Conservation (phyloP, 2,797 vertebrate genomes). For the Peromyscus nudipes region DNA sequence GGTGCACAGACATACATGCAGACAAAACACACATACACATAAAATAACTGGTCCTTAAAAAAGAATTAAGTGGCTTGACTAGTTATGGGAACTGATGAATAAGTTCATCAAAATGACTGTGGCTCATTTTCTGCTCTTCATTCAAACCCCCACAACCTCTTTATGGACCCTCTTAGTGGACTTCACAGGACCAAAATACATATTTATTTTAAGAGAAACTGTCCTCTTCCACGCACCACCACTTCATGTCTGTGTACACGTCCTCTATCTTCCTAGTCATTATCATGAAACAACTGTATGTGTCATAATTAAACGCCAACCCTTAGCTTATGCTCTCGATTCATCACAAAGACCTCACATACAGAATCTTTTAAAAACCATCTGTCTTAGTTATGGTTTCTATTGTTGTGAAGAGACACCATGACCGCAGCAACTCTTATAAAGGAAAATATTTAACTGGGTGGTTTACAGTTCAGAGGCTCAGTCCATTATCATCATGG, state of each 20-base stretch:
- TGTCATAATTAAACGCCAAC: neutral
- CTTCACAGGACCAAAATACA: neutral
- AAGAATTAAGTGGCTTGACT: conserved; percentile 8
- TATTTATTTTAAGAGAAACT: neutral
- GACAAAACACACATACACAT: neutral
- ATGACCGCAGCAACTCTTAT: neutral
- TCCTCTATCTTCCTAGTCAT: neutral
- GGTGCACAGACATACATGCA: neutral
- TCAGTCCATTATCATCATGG: neutral
- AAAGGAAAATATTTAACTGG: neutral
- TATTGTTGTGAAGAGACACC: neutral
- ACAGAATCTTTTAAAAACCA: neutral
- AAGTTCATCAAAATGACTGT: neutral
- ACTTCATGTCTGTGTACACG: neutral
- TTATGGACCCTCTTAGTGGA: neutral
- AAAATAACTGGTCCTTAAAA: conserved; percentile 10
- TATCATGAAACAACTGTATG: neutral
- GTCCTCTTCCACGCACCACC: neutral
- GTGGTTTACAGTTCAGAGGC: neutral
- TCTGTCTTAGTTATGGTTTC: neutral
- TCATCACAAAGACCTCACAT: neutral
- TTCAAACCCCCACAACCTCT: neutral
- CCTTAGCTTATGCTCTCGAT: neutral
- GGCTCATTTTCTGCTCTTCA: neutral
- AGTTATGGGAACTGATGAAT: neutral